Evolutionary conservation across 2,888 invertebrate species (phyloP), one percentile per base, ranked within the genome.

Genomic region (Galerucella nymphaeae): DNA sequence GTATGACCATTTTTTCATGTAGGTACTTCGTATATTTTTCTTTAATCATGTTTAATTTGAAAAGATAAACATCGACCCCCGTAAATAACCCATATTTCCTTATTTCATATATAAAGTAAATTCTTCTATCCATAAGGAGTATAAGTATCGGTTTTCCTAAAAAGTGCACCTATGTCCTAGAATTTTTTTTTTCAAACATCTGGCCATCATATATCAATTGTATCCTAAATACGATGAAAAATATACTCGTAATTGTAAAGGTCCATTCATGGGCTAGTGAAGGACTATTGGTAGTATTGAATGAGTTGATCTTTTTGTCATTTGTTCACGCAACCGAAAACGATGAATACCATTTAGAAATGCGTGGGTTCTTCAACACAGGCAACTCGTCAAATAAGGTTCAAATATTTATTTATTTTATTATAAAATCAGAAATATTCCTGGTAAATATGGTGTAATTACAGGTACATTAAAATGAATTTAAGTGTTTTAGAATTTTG

Each of bases 131-230:
- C 4, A 3, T 4, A 48, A 48, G 48, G n/a, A 48, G n/a, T 14
- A n/a, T n/a, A n/a, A 14, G 48, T 48, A n/a, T n/a, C 48, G 8
- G n/a, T n/a, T 48, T 48, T 48, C 48, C n/a, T 48, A 48, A 48
- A 45, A 48, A 48, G 30, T 30, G 30, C 30, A 30, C 6, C 48
- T 48, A 48, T 6, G 30, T 30, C 30, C 6, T n/a, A 14, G 48
- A 3, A 41, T 18, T 16, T 23, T 50, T 66, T 66, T 41, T 30
- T 30, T 8, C n/a, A 57, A 83, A 82, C 84, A 84, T 82, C 84
- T 83, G 84, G 81, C 72, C 79, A 81, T 80, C 83, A 83, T 85
- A 82, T 84, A 85, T 85, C 85, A 85, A 80, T 80, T 79, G 73
- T 68, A 75, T 78, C 79, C 80, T 62, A 41, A 16, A 83, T 85